These are phyloP conservation scores for Phallusia fumigata DNA, from an alignment of 23 tunicate species.

Conservation along the genomic window DNA sequence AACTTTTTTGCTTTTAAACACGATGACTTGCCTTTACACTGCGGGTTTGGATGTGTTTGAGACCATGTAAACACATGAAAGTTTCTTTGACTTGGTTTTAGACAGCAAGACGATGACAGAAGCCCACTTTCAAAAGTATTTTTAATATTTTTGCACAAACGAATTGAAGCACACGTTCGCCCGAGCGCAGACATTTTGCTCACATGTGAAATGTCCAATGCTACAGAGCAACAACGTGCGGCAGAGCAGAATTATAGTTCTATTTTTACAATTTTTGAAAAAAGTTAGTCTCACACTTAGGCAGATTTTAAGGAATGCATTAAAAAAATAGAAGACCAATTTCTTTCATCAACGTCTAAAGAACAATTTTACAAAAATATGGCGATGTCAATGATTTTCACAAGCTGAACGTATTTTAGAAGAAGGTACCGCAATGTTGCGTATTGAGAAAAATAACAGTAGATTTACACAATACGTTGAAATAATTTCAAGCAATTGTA, in stretches of 20 bases:
- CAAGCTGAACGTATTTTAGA: no score
- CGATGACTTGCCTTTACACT: not conserved
- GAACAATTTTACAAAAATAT: no score
- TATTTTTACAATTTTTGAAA: not conserved
- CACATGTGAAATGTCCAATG: not conserved
- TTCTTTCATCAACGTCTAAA: no score
- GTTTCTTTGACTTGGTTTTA: not conserved
- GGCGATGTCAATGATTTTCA: no score
- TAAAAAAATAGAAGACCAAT: no score
- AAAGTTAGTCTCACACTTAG: no score
- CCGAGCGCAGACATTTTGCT: conserved; percentile 8
- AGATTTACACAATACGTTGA: no score
- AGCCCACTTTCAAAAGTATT: not conserved
- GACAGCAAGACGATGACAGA: not conserved
- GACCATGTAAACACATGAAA: not conserved
- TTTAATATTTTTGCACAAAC: conserved; percentile 3
- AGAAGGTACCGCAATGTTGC: no score
- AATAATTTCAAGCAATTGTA: no score
- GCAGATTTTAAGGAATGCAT: no score
- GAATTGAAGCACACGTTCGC: conserved; percentile 7
- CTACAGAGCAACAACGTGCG: not conserved
- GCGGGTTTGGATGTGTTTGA: not conserved
- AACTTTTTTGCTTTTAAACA: no score
- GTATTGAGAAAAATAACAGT: no score
- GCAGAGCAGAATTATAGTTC: not conserved